These are phyloP conservation scores for Macrochelys suwanniensis DNA, from an alignment of 2,797 vertebrate genomes.

Conservation along the genomic window DNA sequence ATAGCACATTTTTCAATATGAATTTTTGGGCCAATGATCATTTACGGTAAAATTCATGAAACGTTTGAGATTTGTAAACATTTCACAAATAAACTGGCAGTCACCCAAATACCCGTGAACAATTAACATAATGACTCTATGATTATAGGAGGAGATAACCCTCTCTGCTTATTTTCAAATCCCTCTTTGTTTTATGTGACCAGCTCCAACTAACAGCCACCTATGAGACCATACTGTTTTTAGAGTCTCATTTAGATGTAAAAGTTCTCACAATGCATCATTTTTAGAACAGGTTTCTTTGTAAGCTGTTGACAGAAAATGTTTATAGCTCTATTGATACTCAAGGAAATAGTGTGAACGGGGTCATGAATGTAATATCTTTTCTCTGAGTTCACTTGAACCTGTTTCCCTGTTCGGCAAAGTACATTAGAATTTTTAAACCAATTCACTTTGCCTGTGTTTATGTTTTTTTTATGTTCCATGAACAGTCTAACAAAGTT, in stretches of 20 bases:
- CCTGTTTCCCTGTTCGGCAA: constrained; percentile 43
- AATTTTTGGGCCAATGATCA: not conserved
- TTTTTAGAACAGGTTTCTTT: constrained; percentile 63
- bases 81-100: constrained; percentile 8
- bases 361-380: constrained; percentile 50
- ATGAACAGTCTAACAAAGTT: not conserved
- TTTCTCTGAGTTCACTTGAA: constrained; percentile 27
- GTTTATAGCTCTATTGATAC: constrained; percentile 62
- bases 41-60: not conserved
- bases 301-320: constrained; percentile 67
- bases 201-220: constrained; percentile 49
- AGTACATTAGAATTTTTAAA: constrained; percentile 24
- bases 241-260: constrained; percentile 52
- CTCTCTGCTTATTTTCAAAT: constrained; percentile 5
- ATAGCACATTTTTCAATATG: not conserved
- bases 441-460: constrained; percentile 13
- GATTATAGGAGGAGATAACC: not conserved
- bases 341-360: constrained; percentile 28
- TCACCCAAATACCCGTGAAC: not conserved
- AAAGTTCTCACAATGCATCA: constrained; percentile 63
- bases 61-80: not conserved
- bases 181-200: constrained; percentile 2
- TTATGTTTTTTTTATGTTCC: constrained; percentile 22
- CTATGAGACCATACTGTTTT: constrained; percentile 62
- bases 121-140: not conserved